Percentiles rank a stretch among this genome's conserved stretches.
Evolutionary conservation across 2,113 vertebrate species (phyloP).

Genomic region (Apistogramma diplotaenia): DNA sequence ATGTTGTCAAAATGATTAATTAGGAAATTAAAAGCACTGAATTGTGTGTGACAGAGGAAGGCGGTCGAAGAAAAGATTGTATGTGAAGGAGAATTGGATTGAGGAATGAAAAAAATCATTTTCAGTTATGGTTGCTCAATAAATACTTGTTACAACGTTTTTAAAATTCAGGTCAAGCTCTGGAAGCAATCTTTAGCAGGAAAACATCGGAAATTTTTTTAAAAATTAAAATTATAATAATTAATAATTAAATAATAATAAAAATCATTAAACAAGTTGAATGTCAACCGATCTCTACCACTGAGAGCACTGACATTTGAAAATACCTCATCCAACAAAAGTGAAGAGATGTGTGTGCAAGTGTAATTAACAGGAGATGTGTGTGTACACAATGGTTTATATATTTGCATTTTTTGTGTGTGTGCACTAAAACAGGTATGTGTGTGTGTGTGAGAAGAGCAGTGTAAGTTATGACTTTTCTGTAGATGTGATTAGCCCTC

Average conservation of each 20-base stretch:
- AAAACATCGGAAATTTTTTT: too few relatives aligned
- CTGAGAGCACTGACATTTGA: slow-evolving; percentile 38
- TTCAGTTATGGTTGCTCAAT: slow-evolving; percentile 34
- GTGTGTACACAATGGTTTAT: not conserved
- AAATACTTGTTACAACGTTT: slow-evolving; percentile 8
- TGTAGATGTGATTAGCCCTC: slow-evolving; percentile 1
- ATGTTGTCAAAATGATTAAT: slow-evolving; percentile 65
- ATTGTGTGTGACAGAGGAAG: not conserved
- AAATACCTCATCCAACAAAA: slow-evolving; percentile 15
- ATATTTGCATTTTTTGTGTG: not conserved
- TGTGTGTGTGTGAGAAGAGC: not conserved
- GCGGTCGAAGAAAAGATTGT: not conserved
- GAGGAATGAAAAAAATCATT: slow-evolving; percentile 29
- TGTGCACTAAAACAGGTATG: not conserved
- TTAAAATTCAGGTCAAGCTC: slow-evolving; percentile 30
- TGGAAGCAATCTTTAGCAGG: not conserved
- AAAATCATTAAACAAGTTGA: slow-evolving; percentile 40
- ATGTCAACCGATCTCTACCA: slow-evolving; percentile 43
- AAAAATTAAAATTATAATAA: too few relatives aligned
- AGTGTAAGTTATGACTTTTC: slow-evolving; percentile 1
- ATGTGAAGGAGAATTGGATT: not conserved
- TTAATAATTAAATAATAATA: too few relatives aligned
- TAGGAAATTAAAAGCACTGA: slow-evolving; percentile 53
- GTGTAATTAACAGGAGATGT: not conserved
- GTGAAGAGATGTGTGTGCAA: not conserved